Conservation (phyloP, 1,140 invertebrate species). For the Apis cerana region DNA sequence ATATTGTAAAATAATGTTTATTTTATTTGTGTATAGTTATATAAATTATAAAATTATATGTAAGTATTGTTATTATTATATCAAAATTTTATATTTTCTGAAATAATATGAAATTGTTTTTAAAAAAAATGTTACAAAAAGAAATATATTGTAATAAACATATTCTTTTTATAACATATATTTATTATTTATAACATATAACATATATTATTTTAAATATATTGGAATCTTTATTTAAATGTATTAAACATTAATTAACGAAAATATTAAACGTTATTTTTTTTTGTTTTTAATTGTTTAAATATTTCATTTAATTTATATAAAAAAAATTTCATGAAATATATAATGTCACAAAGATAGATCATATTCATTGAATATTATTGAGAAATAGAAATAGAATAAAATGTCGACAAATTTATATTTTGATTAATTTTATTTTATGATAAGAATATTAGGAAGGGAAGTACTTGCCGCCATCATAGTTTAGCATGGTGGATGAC, state of each 20-base stretch:
- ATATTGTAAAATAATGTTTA: neutral
- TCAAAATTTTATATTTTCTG: conserved; percentile 4
- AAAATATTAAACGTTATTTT: neutral
- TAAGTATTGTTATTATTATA: conserved; percentile 4
- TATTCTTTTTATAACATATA: conserved; percentile 29
- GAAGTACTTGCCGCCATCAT: conserved; percentile 47
- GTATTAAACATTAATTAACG: neutral
- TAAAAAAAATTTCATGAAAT: neutral
- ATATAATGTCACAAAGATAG: neutral
- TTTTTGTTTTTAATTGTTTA: neutral
- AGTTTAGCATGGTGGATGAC: conserved; percentile 50
- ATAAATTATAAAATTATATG: conserved; percentile 33
- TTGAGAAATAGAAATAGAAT: neutral
- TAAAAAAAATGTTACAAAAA: neutral
- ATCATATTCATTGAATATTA: neutral
- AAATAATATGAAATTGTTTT: neutral
- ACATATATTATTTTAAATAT: conserved; percentile 5
- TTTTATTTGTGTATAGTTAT: neutral
- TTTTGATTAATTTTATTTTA: neutral
- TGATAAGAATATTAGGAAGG: conserved; percentile 19
- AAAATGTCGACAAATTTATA: neutral
- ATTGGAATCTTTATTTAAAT: neutral
- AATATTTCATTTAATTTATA: neutral
- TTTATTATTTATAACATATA: conserved; percentile 5
- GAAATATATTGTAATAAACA: neutral